Base-by-base conservation (phyloP, 1,140 invertebrate genomes). In the Hyles vespertilio region DNA sequence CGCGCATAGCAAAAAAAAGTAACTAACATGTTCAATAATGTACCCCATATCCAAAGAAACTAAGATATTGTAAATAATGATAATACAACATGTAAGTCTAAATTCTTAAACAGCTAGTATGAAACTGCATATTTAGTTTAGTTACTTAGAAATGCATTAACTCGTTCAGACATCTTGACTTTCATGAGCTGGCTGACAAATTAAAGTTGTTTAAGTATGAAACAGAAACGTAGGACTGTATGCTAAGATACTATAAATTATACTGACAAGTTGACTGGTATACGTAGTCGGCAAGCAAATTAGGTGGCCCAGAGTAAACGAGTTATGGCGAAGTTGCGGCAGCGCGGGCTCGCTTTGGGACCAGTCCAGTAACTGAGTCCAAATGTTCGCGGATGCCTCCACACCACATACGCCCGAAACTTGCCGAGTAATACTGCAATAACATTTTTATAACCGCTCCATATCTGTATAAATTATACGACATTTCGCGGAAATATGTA, bases 241-340 rank as follows among this genome's bases (percentile, higher is more conserved):
- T 60, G 60, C 58, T 45, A 70, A 65, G 65, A 69, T 65, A 59
- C 57, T 61, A 71, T 77, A 67, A 65, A 76, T 70, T 71, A 74
- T 66, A 70, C 56, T 65, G 68, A 70, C 62, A 72, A 70, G 67
- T 68, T 67, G 74, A 68, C 65, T 69, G 65, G 53, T 60, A 55
- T 67, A 59, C 57, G 60, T 58, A 67, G 67, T 65, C 56, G 67
- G 77, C 70, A 74, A 77, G 74, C 79, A 81, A 79, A 81, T 81
- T 83, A 81, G 77, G 70, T 73, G 72, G 74, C 69, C 67, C 65
- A 64, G 67, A 69, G 70, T 78, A 78, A 81, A 80, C 81, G 75
- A 84, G 81, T 83, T 80, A 80, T 73, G 70, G 69, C 63, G 57
- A 77, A 80, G 69, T 79, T 79, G 73, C 53, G 65, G 71, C 59